Evolutionary conservation across 2,113 vertebrate species (phyloP).

Genomic region (Pachyramphus minor): DNA sequence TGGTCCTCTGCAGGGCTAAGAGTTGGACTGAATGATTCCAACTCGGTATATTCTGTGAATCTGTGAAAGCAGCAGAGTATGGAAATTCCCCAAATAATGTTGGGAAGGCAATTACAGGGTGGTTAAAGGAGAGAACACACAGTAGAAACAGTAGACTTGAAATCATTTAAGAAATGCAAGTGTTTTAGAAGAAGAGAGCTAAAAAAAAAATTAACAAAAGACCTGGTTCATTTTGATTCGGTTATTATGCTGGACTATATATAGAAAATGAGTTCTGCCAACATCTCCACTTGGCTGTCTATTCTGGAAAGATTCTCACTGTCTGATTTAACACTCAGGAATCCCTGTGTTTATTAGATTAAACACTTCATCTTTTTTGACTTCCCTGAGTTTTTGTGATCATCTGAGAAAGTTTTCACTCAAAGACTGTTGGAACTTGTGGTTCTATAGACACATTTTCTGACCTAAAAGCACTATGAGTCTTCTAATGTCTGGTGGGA

Average conservation of each 20-base stretch:
- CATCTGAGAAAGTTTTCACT: neutral
- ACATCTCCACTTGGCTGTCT: neutral
- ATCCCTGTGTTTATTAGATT: neutral
- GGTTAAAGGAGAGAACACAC: neutral
- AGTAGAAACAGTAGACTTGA: neutral
- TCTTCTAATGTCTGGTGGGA: neutral
- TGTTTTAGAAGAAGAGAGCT: neutral
- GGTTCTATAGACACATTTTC: neutral
- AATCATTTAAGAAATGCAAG: neutral
- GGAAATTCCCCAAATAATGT: accelerated
- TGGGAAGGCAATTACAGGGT: neutral
- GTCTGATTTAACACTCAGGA: neutral
- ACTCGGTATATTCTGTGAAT: neutral
- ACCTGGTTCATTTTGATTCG: neutral
- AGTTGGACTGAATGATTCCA: neutral
- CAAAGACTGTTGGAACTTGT: neutral
- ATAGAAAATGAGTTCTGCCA: neutral
- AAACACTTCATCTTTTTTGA: neutral
- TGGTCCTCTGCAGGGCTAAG: neutral
- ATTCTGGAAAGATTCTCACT: neutral
- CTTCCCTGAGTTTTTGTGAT: neutral
- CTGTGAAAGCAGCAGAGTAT: neutral
- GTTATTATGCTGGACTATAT: neutral
- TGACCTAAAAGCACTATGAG: neutral
- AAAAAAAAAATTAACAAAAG: no score